Conservation (phyloP, 2,797 vertebrate genomes). For the Xenops minutus region DNA sequence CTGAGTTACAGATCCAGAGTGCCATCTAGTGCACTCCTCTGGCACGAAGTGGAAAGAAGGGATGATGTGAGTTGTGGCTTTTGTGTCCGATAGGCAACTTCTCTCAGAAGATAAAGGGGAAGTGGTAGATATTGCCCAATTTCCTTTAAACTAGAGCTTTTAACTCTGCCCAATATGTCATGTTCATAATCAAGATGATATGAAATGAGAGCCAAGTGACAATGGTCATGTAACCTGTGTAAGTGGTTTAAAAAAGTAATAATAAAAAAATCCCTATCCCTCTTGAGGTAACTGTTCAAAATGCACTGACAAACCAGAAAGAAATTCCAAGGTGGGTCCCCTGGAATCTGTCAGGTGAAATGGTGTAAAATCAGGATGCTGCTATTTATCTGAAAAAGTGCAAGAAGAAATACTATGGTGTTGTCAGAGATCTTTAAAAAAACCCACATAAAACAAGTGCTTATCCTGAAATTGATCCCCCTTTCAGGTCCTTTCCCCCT, state of each 20-base stretch:
- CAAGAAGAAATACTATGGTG: neutral
- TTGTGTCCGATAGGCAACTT: neutral
- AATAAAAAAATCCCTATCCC: neutral
- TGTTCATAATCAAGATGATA: neutral
- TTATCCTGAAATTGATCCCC: neutral
- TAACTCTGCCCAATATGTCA: neutral
- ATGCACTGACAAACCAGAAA: neutral
- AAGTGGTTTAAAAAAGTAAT: neutral
- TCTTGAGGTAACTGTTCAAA: neutral
- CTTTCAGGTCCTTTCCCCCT: neutral
- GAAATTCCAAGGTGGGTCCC: neutral
- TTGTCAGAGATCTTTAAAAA: neutral
- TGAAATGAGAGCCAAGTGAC: neutral
- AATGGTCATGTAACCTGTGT: neutral
- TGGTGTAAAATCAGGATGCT: neutral
- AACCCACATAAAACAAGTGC: neutral
- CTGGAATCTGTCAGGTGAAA: neutral
- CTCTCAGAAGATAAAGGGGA: neutral
- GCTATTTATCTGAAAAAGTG: neutral
- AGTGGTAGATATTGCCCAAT: neutral
- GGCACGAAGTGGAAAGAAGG: neutral
- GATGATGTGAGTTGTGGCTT: rapidly evolving
- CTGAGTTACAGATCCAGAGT: neutral
- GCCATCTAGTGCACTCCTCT: slow-evolving; percentile 32
- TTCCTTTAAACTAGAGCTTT: neutral